Evolutionary conservation across 1,140 invertebrate genomes (phyloP).

Genomic region (Laupala kohalensis): DNA sequence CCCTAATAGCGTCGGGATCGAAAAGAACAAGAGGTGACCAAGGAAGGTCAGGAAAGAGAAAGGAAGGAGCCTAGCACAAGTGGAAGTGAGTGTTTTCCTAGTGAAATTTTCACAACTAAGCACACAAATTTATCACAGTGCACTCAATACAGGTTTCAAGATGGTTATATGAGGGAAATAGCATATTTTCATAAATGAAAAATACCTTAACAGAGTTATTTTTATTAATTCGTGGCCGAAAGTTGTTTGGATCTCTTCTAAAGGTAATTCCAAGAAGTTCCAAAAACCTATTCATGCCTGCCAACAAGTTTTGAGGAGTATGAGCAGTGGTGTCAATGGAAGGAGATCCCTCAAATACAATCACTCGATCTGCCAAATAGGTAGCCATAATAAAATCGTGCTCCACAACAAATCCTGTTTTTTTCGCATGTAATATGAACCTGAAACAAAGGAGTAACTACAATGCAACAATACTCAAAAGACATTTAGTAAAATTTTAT

Average conservation of each 20-base stretch:
- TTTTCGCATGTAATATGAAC: constrained; percentile 97
- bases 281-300: constrained; percentile 97
- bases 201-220: constrained; percentile 82
- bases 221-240: constrained; percentile 96
- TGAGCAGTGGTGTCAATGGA: constrained; percentile 80
- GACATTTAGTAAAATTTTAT: too few species aligned
- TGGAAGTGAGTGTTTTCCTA: too few species aligned
- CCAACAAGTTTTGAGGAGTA: constrained; percentile 82
- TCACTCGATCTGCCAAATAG: constrained; percentile 95
- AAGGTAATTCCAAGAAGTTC: constrained; percentile 96
- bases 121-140: too few species aligned
- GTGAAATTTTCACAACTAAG: too few species aligned
- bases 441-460: constrained; percentile 33
- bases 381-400: constrained; percentile 99
- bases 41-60: too few species aligned
- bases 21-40: too few species aligned
- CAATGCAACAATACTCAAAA: background rate
- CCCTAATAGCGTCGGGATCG: too few species aligned
- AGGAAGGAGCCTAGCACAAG: too few species aligned
- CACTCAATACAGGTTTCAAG: too few species aligned
- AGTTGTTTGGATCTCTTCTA: constrained; percentile 96
- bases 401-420: constrained; percentile 98
- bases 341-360: constrained; percentile 93
- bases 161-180: too few species aligned
- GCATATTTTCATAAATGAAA: too few species aligned